Conservation (phyloP, 1,140 invertebrate genomes). For the Caenorhabditis tropicalis region DNA sequence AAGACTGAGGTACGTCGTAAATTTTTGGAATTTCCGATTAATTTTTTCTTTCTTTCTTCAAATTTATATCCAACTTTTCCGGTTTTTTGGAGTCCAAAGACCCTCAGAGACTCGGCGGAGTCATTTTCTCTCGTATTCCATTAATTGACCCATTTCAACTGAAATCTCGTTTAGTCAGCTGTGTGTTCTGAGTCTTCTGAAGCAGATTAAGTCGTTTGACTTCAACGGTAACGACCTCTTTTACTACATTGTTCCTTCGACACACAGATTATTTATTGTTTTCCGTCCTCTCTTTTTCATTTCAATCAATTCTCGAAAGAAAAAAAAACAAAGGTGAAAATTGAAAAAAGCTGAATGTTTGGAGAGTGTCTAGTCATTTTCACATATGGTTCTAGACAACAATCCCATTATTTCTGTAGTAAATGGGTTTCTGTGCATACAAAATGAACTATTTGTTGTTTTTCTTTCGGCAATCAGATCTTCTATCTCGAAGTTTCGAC, state of each 20-base stretch:
- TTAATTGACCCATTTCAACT: conserved; percentile 24
- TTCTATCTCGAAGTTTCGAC: too few species aligned
- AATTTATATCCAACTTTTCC: not conserved
- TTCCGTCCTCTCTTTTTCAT: not conserved
- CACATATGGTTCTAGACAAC: not conserved
- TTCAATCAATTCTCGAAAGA: not conserved
- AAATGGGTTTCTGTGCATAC: not conserved
- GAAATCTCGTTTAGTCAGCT: not conserved
- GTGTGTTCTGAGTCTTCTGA: not conserved
- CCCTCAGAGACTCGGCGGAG: not conserved
- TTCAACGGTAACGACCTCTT: conserved; percentile 22
- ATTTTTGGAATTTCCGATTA: not conserved
- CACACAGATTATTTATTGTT: conserved; percentile 39
- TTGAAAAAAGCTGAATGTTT: too few species aligned
- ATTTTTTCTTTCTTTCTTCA: not conserved
- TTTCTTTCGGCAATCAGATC: too few species aligned
- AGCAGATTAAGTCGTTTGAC: conserved; percentile 18
- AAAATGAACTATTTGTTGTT: too few species aligned
- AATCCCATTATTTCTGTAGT: not conserved
- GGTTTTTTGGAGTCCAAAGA: not conserved
- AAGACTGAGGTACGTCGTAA: conserved; percentile 19
- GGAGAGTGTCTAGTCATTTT: too few species aligned
- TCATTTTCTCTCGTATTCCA: conserved; percentile 32
- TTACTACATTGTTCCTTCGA: conserved; percentile 31
- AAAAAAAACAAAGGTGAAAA: conserved; percentile 12